Percentiles rank a stretch among this genome's conserved stretches.
Evolutionary conservation across 2,113 vertebrate species (phyloP).

Genomic region (Pedetes capensis): DNA sequence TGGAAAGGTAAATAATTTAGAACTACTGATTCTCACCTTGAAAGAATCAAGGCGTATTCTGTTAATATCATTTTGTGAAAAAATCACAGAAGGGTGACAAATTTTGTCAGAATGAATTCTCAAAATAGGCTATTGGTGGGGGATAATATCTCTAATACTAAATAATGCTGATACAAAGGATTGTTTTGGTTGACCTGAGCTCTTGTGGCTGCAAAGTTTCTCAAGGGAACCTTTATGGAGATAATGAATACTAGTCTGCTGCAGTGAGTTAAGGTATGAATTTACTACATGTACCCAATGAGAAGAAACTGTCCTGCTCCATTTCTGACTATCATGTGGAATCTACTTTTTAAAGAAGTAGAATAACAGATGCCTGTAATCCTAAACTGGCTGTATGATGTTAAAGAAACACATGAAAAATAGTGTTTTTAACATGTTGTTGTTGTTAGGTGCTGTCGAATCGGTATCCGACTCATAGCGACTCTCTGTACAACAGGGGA

Average conservation of each 20-base stretch:
- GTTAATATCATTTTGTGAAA: not conserved
- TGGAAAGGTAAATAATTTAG: not conserved
- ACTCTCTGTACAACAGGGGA: no score
- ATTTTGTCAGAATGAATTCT: not conserved
- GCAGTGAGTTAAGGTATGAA: not conserved
- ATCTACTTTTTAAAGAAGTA: not conserved
- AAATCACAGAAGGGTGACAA: not conserved
- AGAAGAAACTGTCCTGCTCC: not conserved
- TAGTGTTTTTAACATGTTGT: not conserved
- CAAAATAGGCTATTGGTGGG: not conserved
- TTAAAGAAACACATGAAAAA: not conserved
- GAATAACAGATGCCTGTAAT: not conserved
- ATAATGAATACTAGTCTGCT: not conserved
- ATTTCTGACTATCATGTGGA: not conserved
- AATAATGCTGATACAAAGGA: not conserved
- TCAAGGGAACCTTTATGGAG: not conserved
- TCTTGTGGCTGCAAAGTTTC: not conserved
- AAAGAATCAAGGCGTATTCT: not conserved
- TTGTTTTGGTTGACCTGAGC: not conserved
- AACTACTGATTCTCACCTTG: not conserved
- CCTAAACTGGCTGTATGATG: not conserved
- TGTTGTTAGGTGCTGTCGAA: no score
- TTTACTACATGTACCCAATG: not conserved
- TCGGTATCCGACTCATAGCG: no score
- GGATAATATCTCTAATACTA: not conserved